phyloP scores from a whole-genome alignment of 2,888 invertebrate genomes.

The Acronicta aceris region DNA sequence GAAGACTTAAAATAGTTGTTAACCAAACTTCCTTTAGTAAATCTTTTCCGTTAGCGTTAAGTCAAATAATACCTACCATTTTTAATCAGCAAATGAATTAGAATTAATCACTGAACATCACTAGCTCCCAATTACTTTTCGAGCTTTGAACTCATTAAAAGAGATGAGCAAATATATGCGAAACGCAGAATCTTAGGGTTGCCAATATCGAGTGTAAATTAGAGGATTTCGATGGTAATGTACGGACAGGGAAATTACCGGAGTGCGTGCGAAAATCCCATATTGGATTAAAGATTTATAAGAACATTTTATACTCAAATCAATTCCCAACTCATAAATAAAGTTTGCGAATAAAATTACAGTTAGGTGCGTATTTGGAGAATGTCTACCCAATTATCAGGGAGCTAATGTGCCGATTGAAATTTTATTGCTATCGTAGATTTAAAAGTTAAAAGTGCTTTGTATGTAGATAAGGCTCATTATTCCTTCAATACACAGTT shows the following conservation, averaged over 20 bases:
- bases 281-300: conserved; percentile 62
- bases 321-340: conserved; percentile 55
- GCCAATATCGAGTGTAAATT: conserved; percentile 68
- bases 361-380: conserved; percentile 24
- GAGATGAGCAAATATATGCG: conserved; percentile 27
- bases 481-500: not conserved
- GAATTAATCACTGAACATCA: not conserved
- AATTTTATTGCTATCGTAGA: conserved; percentile 17
- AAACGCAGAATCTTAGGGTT: conserved; percentile 48
- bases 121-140: conserved; percentile 31
- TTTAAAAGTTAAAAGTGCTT: conserved; percentile 6
- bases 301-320: conserved; percentile 52
- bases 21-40: too few species aligned
- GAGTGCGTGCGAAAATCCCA: conserved; percentile 56
- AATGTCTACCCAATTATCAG: conserved; percentile 42
- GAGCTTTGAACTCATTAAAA: conserved; percentile 35
- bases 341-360: conserved; percentile 38
- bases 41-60: too few species aligned
- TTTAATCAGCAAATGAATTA: not conserved
- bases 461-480: not conserved
- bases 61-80: too few species aligned
- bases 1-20: too few species aligned
- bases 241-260: conserved; percentile 59
- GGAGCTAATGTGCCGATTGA: conserved; percentile 12
- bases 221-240: conserved; percentile 66